phyloP scores from a whole-genome alignment of 2,113 vertebrate genomes.

The Macrotis lagotis region DNA sequence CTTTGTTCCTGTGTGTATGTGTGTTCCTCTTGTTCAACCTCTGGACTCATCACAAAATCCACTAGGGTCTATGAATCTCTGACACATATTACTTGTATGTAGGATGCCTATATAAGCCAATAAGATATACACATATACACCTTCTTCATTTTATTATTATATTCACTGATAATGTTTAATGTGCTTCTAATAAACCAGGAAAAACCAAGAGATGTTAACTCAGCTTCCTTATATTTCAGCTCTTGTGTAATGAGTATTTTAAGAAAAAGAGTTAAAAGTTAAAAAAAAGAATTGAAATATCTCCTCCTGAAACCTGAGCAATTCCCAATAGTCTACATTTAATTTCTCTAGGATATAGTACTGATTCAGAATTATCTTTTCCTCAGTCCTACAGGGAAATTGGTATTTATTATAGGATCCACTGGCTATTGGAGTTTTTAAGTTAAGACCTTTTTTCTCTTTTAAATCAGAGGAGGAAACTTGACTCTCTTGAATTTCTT shows the following conservation, averaged over 20 bases:
- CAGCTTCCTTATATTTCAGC: background rate
- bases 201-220: background rate
- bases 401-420: accelerated
- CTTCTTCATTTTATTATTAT: background rate
- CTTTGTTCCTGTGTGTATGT: too few species aligned
- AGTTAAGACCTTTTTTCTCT: background rate
- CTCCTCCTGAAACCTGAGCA: accelerated
- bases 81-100: background rate
- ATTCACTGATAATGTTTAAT: background rate
- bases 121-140: background rate
- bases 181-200: background rate
- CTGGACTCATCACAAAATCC: too few species aligned
- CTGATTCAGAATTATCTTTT: accelerated
- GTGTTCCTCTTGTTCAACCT: too few species aligned
- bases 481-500: conserved; percentile 93
- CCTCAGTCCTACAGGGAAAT: background rate
- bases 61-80: too few species aligned
- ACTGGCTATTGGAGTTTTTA: background rate
- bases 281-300: background rate
- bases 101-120: background rate
- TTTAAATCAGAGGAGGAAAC: conserved; percentile 89
- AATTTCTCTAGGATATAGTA: background rate
- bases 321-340: too few species aligned
- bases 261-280: too few species aligned
- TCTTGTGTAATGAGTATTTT: background rate